Conservation (phyloP, 2,113 vertebrate species). For the Scomber scombrus region DNA sequence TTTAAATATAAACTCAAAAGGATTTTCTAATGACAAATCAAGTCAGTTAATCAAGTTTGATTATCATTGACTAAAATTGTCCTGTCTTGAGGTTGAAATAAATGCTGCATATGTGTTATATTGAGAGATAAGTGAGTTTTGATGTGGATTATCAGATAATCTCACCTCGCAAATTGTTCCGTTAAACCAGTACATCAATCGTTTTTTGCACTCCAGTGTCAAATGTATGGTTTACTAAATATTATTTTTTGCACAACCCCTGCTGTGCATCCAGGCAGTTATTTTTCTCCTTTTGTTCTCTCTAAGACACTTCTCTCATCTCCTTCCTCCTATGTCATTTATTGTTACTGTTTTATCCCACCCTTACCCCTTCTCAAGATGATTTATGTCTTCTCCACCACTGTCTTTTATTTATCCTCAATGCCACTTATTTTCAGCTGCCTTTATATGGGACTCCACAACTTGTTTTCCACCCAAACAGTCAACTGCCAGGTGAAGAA, state of each 20-base stretch:
- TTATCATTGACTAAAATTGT: not conserved
- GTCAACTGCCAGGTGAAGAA: not conserved
- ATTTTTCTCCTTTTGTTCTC: slow-evolving; percentile 9
- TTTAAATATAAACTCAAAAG: not conserved
- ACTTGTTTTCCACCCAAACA: slow-evolving; percentile 15
- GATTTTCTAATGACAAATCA: not conserved
- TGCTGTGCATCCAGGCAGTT: not conserved
- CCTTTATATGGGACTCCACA: slow-evolving; percentile 7
- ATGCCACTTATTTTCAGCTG: slow-evolving; percentile 62
- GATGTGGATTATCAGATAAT: not conserved
- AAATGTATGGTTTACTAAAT: not conserved
- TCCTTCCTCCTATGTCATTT: slow-evolving; percentile 26
- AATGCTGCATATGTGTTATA: not conserved
- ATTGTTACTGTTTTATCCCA: slow-evolving; percentile 51
- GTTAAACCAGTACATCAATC: not conserved
- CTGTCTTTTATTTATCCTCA: slow-evolving; percentile 43
- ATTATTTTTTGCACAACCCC: not conserved
- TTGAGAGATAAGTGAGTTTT: not conserved
- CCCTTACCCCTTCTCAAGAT: slow-evolving; percentile 33
- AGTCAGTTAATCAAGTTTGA: not conserved
- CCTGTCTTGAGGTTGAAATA: not conserved
- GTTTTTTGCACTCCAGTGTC: not conserved
- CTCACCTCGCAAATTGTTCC: not conserved
- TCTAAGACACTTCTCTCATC: slow-evolving; percentile 18
- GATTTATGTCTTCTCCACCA: slow-evolving; percentile 43